Percentiles rank a stretch among this genome's conserved stretches.
phyloP scores from a whole-genome alignment of 2,113 vertebrate species.

The Cynopterus brachyotis region DNA sequence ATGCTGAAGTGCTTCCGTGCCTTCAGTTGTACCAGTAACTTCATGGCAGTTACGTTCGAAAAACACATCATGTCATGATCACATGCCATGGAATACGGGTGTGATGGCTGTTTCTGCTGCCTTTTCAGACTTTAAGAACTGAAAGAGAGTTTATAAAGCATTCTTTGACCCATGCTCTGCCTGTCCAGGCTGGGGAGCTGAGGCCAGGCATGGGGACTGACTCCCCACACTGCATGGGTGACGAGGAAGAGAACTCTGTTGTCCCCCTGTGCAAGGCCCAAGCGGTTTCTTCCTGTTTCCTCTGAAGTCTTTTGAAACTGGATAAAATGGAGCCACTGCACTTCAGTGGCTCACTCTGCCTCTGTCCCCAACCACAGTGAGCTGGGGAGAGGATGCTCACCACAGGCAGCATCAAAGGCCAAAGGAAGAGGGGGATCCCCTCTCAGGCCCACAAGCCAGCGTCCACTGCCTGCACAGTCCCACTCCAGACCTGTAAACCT shows the following conservation, averaged over 20 bases:
- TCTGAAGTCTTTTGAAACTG: not conserved
- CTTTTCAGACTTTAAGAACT: not conserved
- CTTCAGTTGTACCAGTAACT: not conserved
- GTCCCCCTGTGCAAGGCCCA: not conserved
- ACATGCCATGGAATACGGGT: not conserved
- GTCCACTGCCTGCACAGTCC: not conserved
- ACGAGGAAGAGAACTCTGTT: not conserved
- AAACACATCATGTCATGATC: not conserved
- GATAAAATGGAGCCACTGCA: not conserved
- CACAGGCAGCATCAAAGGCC: not conserved
- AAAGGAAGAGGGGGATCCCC: not conserved
- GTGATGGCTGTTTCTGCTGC: not conserved
- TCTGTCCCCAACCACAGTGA: not conserved
- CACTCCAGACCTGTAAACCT: not conserved
- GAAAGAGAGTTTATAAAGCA: not conserved
- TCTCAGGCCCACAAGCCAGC: not conserved
- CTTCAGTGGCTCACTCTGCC: not conserved
- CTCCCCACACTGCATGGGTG: accelerated
- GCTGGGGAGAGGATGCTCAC: not conserved
- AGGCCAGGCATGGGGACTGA: not conserved
- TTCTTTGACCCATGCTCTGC: not conserved
- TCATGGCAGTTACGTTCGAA: not conserved
- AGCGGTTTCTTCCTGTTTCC: not conserved
- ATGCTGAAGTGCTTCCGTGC: not conserved
- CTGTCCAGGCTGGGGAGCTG: not conserved